A percentile compares a stretch with the other conserved stretches of the same genome.
phyloP scores from a whole-genome alignment of 2,888 invertebrate species.

The Octodonta nipae region DNA sequence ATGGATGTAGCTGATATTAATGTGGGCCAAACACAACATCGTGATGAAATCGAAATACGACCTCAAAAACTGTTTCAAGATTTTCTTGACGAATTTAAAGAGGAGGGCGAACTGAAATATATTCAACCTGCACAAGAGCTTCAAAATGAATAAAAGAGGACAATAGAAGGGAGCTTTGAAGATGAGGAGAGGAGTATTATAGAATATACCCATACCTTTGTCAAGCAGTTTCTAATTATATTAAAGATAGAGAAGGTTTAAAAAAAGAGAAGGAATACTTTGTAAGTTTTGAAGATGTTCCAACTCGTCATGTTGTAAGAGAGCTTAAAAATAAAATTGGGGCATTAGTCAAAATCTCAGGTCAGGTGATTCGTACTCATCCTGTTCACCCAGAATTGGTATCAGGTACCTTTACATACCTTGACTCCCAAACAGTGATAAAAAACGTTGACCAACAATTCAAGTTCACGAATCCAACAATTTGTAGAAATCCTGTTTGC shows the following conservation, averaged over 20 bases:
- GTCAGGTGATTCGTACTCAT: slow-evolving; percentile 93
- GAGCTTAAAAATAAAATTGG: slow-evolving; percentile 90
- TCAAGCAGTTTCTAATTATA: slow-evolving; percentile 79
- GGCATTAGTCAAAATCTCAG: slow-evolving; percentile 82
- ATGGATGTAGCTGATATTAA: slow-evolving; percentile 77
- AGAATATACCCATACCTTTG: slow-evolving; percentile 90
- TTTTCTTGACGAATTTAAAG: slow-evolving; percentile 87
- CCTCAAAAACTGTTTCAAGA: slow-evolving; percentile 94
- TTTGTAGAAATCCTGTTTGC: slow-evolving; percentile 93
- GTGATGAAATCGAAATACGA: slow-evolving; percentile 82
- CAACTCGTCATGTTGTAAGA: slow-evolving; percentile 79
- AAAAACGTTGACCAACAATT: slow-evolving; percentile 96
- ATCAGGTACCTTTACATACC: slow-evolving; percentile 74
- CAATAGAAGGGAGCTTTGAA: slow-evolving; percentile 82
- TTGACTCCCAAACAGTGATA: slow-evolving; percentile 89
- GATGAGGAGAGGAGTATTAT: slow-evolving; percentile 96
- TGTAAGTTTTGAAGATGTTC: slow-evolving; percentile 82
- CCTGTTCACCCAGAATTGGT: slow-evolving; percentile 97
- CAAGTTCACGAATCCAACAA: slow-evolving; percentile 89
- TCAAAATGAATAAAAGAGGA: slow-evolving; percentile 76
- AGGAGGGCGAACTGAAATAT: slow-evolving; percentile 80
- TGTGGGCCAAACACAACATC: slow-evolving; percentile 60
- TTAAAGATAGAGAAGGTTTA: slow-evolving; percentile 61
- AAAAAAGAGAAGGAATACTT: slow-evolving; percentile 80
- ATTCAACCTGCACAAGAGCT: slow-evolving; percentile 69